phyloP scores from a whole-genome alignment of 2,888 invertebrate species.

The Drosophila pseudotalamancana region DNA sequence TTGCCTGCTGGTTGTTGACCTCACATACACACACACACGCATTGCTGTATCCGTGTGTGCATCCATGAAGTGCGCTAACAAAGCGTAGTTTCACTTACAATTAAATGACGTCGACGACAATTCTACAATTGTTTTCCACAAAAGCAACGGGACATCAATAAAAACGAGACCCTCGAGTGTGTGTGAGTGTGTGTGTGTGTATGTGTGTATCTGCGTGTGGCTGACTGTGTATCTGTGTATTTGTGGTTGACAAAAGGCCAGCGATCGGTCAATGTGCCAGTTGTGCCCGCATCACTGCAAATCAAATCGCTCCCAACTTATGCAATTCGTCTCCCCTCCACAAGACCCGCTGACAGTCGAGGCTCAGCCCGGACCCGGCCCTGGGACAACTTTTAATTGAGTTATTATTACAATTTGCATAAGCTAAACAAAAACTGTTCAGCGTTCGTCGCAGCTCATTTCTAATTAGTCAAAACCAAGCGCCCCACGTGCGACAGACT shows the following conservation, averaged over 20 bases:
- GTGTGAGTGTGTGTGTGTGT: conserved; percentile 1
- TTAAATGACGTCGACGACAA: conserved; percentile 78
- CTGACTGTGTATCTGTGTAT: conserved; percentile 23
- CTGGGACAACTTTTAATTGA: conserved; percentile 64
- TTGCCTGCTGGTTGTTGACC: conserved; percentile 66
- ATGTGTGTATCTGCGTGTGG: conserved; percentile 25
- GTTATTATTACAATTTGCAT: conserved; percentile 78
- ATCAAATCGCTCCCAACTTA: conserved; percentile 57
- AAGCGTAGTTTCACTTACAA: conserved; percentile 78
- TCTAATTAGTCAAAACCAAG: conserved; percentile 64
- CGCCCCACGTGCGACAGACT: conserved; percentile 60
- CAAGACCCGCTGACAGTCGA: conserved; percentile 5
- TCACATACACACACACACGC: conserved; percentile 40
- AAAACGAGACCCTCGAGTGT: conserved; percentile 65
- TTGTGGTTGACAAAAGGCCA: conserved; percentile 54
- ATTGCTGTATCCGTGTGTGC: conserved; percentile 5
- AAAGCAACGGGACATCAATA: conserved; percentile 78
- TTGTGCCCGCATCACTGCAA: conserved; percentile 73
- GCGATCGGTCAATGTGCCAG: conserved; percentile 76
- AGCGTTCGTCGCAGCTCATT: conserved; percentile 20
- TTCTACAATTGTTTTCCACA: conserved; percentile 72
- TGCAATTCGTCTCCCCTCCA: conserved; percentile 45
- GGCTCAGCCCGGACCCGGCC: background rate
- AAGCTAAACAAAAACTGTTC: conserved; percentile 45
- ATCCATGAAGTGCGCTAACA: conserved; percentile 54